phyloP scores from a whole-genome alignment of 2,888 invertebrate species.

The Mesopsocus fuscifrons region DNA sequence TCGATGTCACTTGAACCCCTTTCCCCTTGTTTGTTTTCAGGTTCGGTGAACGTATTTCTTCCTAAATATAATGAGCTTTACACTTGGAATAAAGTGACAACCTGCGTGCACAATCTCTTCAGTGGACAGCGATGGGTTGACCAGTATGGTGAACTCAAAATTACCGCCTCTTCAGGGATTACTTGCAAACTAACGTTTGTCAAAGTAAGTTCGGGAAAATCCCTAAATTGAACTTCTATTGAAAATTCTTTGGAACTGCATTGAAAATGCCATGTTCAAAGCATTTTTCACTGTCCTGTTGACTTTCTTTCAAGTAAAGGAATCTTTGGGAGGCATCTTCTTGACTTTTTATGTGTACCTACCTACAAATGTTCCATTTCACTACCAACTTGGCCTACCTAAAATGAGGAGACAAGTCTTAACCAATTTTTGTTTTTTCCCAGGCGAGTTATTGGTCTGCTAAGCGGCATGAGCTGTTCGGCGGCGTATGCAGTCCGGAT shows the following conservation, averaged over 20 bases:
- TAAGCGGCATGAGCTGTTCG: slow-evolving; percentile 57
- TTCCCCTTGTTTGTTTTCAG: too few species aligned
- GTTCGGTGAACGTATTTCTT: slow-evolving; percentile 39
- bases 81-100: slow-evolving; percentile 66
- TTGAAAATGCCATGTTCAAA: not conserved
- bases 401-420: too few species aligned
- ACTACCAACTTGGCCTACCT: too few species aligned
- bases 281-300: not conserved
- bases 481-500: slow-evolving; percentile 36
- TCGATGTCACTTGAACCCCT: too few species aligned
- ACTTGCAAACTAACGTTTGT: slow-evolving; percentile 60
- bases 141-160: slow-evolving; percentile 64
- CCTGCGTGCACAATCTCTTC: slow-evolving; percentile 69
- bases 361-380: too few species aligned
- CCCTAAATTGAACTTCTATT: slow-evolving; percentile 9
- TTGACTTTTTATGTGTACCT: too few species aligned
- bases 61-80: slow-evolving; percentile 38
- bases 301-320: too few species aligned
- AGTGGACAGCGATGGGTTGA: slow-evolving; percentile 72
- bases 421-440: too few species aligned
- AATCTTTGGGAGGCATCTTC: too few species aligned
- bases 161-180: slow-evolving; percentile 40
- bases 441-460: slow-evolving; percentile 62
- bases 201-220: slow-evolving; percentile 54
- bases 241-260: not conserved